These are phyloP conservation scores for Gephyroberyx darwinii DNA, from an alignment of 2,797 vertebrate species.

Conservation along the genomic window DNA sequence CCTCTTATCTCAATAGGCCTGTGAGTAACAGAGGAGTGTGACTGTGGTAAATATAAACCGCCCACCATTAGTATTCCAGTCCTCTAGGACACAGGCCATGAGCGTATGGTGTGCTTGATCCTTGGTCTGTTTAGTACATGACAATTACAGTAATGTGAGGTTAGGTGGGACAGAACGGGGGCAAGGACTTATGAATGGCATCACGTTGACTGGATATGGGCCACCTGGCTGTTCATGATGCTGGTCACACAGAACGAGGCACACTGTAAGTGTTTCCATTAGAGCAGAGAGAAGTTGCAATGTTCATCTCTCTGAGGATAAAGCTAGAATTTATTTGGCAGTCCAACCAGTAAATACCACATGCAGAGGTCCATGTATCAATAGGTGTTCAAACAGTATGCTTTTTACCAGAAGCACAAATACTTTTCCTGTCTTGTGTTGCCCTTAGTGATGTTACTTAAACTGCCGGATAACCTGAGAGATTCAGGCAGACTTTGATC, in stretches of 20 bases:
- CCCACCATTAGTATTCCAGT: slow-evolving; percentile 32
- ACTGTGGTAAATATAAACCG: slow-evolving; percentile 53
- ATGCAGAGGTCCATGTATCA: slow-evolving; percentile 7
- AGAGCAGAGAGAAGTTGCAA: background rate
- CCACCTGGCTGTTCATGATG: slow-evolving; percentile 21
- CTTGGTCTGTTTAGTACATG: slow-evolving; percentile 37
- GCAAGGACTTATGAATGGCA: slow-evolving; percentile 15
- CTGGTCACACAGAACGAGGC: slow-evolving; percentile 9
- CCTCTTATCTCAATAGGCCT: slow-evolving; percentile 59
- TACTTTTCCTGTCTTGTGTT: background rate
- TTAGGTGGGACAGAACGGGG: slow-evolving; percentile 5
- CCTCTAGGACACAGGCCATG: slow-evolving; percentile 33
- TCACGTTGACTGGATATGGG: slow-evolving; percentile 11
- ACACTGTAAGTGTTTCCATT: slow-evolving; percentile 5
- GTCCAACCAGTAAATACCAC: slow-evolving; percentile 21
- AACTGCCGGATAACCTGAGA: slow-evolving; percentile 9
- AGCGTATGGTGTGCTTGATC: slow-evolving; percentile 22
- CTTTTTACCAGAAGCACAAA: background rate
- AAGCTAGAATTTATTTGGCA: slow-evolving; percentile 16
- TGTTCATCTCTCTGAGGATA: slow-evolving; percentile 5
- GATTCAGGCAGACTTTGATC: slow-evolving; percentile 16
- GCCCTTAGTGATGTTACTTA: slow-evolving; percentile 4
- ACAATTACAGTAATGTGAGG: slow-evolving; percentile 47
- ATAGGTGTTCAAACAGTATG: background rate
- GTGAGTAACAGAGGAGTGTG: slow-evolving; percentile 44